phyloP scores from a whole-genome alignment of 2,888 invertebrate species.

The Agrochola lota region DNA sequence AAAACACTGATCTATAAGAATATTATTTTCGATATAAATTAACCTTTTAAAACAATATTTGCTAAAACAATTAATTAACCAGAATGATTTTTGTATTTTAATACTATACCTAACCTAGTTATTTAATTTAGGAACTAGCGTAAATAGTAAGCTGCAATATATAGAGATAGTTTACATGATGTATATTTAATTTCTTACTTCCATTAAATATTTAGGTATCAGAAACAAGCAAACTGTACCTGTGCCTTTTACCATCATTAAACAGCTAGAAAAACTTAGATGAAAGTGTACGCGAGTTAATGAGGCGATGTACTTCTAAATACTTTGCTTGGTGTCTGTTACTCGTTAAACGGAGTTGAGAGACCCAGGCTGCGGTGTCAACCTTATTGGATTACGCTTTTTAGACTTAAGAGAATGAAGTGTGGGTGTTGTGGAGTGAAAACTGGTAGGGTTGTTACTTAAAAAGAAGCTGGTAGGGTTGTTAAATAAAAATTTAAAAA shows the following conservation, averaged over 20 bases:
- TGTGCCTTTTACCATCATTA: neutral
- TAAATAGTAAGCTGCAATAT: too few species aligned
- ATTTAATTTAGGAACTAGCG: too few species aligned
- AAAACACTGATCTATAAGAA: too few species aligned
- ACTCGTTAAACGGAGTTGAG: slow-evolving; percentile 53
- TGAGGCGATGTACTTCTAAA: slow-evolving; percentile 37
- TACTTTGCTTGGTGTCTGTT: slow-evolving; percentile 46
- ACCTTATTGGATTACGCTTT: slow-evolving; percentile 65
- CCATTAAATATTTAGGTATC: neutral
- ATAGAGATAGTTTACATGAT: neutral
- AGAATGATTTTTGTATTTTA: too few species aligned
- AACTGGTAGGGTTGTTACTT: neutral
- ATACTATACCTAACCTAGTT: too few species aligned
- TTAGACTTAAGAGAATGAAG: slow-evolving; percentile 42
- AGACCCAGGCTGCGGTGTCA: slow-evolving; percentile 40
- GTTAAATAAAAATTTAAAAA: too few species aligned
- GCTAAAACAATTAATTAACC: neutral
- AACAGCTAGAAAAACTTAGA: slow-evolving; percentile 15
- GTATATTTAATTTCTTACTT: neutral
- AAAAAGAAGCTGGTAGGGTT: too few species aligned
- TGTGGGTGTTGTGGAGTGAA: slow-evolving; percentile 1
- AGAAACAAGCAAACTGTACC: neutral
- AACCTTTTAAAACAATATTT: too few species aligned
- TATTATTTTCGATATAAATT: too few species aligned
- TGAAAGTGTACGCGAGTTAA: slow-evolving; percentile 39